A percentile compares a stretch with the other conserved stretches of the same genome.
phyloP scores from a whole-genome alignment of 92 coral and sea anemone species.

The Chrysogorgia sp. region DNA sequence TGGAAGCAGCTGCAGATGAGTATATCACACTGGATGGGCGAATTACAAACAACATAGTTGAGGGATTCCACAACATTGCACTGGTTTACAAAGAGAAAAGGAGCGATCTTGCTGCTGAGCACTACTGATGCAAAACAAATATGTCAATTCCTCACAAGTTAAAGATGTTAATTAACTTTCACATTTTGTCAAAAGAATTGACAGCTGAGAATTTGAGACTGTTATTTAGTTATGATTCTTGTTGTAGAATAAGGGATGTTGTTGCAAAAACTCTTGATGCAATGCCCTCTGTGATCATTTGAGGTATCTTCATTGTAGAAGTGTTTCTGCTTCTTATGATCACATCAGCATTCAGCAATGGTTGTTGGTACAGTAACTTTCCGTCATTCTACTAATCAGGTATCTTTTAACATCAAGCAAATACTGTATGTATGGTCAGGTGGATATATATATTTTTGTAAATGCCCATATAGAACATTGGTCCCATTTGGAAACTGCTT shows the following conservation, averaged over 20 bases:
- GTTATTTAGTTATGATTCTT: too few relatives aligned
- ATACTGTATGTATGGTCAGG: too few relatives aligned
- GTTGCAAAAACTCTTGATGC: too few relatives aligned
- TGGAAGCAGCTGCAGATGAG: constrained; percentile 42
- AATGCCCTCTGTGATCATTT: too few relatives aligned
- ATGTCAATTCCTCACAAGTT: constrained; percentile 41
- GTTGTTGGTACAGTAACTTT: too few relatives aligned
- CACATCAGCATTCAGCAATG: too few relatives aligned
- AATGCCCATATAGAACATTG: constrained; percentile 27
- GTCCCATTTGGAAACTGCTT: constrained; percentile 9
- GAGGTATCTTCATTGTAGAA: too few relatives aligned
- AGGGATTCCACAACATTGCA: constrained; percentile 38
- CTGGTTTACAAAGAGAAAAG: constrained; percentile 23
- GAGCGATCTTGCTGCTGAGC: constrained; percentile 21
- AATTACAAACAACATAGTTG: constrained; percentile 22
- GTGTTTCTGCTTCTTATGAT: too few relatives aligned
- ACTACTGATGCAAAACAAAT: constrained; percentile 41
- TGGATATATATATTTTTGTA: constrained; percentile 6
- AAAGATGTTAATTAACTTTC: not conserved
- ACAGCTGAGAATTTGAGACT: too few relatives aligned
- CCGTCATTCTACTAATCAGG: too few relatives aligned
- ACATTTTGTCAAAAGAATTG: not conserved
- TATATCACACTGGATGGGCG: constrained; percentile 33
- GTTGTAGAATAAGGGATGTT: too few relatives aligned
- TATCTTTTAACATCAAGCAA: too few relatives aligned